A percentile compares a stretch with the other conserved stretches of the same genome.
Evolutionary conservation across 2,113 vertebrate genomes (phyloP).

Genomic region (Lycocorax pyrrhopterus): DNA sequence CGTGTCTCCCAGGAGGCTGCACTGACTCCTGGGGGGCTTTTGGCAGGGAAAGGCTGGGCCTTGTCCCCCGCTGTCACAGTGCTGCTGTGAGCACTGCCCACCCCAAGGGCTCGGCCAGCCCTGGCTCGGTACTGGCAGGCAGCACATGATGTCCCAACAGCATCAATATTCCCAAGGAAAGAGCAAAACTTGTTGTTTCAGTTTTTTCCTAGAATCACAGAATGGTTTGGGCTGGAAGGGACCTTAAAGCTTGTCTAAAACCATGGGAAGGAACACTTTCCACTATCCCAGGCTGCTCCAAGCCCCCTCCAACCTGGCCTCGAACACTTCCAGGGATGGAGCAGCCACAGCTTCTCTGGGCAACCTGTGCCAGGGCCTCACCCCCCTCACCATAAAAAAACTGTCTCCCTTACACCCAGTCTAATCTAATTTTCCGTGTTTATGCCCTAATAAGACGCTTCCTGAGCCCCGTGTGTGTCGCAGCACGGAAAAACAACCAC

Average conservation of each 20-base stretch:
- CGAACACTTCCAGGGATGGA: background rate
- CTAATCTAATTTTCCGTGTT: background rate
- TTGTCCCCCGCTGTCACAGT: fast-evolving
- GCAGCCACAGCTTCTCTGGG: background rate
- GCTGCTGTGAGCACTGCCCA: background rate
- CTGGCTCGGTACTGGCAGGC: fast-evolving
- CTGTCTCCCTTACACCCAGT: too few relatives aligned
- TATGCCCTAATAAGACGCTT: fast-evolving
- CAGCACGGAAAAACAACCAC: fast-evolving
- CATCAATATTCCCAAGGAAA: background rate
- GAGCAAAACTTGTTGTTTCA: fast-evolving
- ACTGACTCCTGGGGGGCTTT: fast-evolving
- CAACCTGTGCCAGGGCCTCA: fast-evolving
- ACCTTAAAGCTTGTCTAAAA: background rate
- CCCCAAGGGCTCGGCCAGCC: background rate
- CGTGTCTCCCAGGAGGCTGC: background rate
- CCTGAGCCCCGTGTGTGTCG: fast-evolving
- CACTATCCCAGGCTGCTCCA: fast-evolving
- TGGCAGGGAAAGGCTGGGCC: background rate
- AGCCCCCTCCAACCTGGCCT: fast-evolving
- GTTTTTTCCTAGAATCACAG: background rate
- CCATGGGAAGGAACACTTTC: fast-evolving
- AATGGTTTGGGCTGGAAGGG: background rate
- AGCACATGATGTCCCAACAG: background rate
- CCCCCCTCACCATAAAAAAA: background rate